Evolutionary conservation across 2,113 vertebrate genomes (phyloP), one percentile per base, ranked within the genome.

Genomic region (Nerophis ophidion): DNA sequence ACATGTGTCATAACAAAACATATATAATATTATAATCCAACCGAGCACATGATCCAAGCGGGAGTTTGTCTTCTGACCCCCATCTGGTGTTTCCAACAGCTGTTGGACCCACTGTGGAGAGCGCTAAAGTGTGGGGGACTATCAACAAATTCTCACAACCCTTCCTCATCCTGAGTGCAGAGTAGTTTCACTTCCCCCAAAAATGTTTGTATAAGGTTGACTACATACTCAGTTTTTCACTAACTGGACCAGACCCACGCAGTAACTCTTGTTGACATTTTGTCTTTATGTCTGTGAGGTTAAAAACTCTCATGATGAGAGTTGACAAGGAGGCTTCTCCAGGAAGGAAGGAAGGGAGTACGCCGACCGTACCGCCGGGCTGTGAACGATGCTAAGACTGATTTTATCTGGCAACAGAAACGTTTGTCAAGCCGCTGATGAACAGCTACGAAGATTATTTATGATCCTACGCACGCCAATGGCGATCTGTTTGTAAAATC

Each of bases 21-120:
- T 38, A 52, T 59, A 60, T 45, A 55, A 63, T 33, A 17, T 42
- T 64, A 57, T 75, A 62, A 61, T 52, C 49, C 44, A 8, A 50
- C 9, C 61, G 48, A 67, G 61, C 35, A 47, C 53, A 65, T 57
- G 61, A 51, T 63, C 50, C 57, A 50, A 63, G 52, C 52, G 61
- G 58, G 61, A 68, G 40, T 48, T 48, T 46, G 63, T 65, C 62
- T 63, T 65, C 33, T 49, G 62, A 69, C 67, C 44, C 72, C 70
- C 77, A 75, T 70, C 70, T 84, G 75, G 74, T 77, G 74, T 61
- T 68, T 81, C 58, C 45, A 76, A 66, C 84, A 88, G 85, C 87
- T 86, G 85, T 77, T 42, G 72, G 68, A 77, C 75, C 81, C 45
- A 60, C 81, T 53, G 71, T 64, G 68, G 66, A 61, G 70, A 26